Evolutionary conservation across 2,113 vertebrate species (phyloP).

Genomic region (Andinoacara biseriatus): DNA sequence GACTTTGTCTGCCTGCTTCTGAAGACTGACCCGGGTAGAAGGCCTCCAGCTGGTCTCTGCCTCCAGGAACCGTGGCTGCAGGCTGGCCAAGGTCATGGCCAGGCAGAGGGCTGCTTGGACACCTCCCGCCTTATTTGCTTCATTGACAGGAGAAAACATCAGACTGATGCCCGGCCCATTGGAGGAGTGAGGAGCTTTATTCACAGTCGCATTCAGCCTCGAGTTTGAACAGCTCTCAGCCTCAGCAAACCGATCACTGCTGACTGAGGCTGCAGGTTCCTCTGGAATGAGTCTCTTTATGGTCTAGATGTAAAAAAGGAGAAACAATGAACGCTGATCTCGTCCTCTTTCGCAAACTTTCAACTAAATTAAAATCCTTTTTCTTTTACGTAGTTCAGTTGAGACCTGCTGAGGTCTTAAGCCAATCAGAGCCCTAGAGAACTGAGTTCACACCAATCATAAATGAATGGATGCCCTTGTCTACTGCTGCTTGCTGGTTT

Average conservation of each 20-base stretch:
- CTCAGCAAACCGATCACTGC: background rate
- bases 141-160: slow-evolving; percentile 97
- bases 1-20: slow-evolving; percentile 93
- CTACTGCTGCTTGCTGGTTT: slow-evolving; percentile 90
- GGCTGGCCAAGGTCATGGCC: slow-evolving; percentile 68
- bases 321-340: slow-evolving; percentile 77
- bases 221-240: slow-evolving; percentile 72
- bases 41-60: slow-evolving; percentile 87
- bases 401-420: slow-evolving; percentile 44
- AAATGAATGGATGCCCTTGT: slow-evolving; percentile 80
- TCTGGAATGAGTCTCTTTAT: background rate
- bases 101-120: slow-evolving; percentile 85
- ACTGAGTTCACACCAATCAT: slow-evolving; percentile 65
- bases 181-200: slow-evolving; percentile 92
- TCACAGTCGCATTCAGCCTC: slow-evolving; percentile 91
- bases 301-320: slow-evolving; percentile 12
- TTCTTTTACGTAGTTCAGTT: slow-evolving; percentile 55
- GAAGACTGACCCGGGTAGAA: slow-evolving; percentile 86
- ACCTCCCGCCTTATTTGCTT: slow-evolving; percentile 95
- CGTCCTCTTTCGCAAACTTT: slow-evolving; percentile 92
- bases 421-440: slow-evolving; percentile 70
- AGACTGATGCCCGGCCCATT: slow-evolving; percentile 94
- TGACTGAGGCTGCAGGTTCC: slow-evolving; percentile 3
- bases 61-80: slow-evolving; percentile 96
- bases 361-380: slow-evolving; percentile 45